A percentile compares a stretch with the other conserved stretches of the same genome.
Evolutionary conservation across 2,113 vertebrate species (phyloP).

Genomic region (Pogonocichla stellata): DNA sequence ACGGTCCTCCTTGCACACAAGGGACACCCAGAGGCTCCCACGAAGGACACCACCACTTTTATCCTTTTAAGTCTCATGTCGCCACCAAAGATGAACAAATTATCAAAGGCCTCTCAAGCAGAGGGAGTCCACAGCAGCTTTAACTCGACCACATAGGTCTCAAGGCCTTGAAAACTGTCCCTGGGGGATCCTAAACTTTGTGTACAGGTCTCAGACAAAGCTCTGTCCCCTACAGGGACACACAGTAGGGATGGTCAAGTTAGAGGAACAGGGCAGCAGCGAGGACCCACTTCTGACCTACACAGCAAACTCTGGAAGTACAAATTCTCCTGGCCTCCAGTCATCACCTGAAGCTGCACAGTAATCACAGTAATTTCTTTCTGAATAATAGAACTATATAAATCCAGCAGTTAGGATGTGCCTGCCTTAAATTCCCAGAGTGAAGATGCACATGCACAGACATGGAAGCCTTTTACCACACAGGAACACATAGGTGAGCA

Average conservation of each 20-base stretch:
- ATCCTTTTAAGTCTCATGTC: neutral
- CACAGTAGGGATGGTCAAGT: neutral
- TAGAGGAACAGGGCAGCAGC: neutral
- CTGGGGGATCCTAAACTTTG: neutral
- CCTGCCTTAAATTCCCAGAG: neutral
- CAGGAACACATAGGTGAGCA: neutral
- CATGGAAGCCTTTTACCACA: neutral
- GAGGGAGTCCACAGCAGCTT: neutral
- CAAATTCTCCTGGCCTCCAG: neutral
- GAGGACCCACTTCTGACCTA: neutral
- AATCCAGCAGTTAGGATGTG: neutral
- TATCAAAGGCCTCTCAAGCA: neutral
- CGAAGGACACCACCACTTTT: neutral
- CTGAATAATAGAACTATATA: neutral
- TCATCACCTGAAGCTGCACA: neutral
- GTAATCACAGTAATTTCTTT: neutral
- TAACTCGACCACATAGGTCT: neutral
- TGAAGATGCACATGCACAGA: neutral
- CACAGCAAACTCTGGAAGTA: neutral
- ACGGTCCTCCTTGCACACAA: neutral
- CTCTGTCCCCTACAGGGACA: neutral
- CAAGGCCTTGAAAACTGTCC: neutral
- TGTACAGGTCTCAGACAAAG: neutral
- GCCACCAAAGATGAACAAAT: neutral
- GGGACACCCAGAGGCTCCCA: neutral